Evolutionary conservation across 2,888 invertebrate species (phyloP), one percentile per base, ranked within the genome.

Genomic region (Eupithecia exiguata): DNA sequence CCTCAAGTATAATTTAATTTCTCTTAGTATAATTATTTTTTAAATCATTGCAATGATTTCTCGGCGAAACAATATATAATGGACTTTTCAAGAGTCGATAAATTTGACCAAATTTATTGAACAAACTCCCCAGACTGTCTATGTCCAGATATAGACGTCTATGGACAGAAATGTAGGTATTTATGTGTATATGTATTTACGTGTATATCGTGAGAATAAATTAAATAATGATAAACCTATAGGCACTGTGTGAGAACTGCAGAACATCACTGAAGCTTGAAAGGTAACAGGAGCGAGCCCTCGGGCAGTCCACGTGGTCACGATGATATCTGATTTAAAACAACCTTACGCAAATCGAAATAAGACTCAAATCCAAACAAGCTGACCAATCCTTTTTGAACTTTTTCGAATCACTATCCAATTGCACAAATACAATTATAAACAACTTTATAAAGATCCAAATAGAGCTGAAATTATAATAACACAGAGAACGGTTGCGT

Each of bases 251-350:
- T 77, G 77, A 77, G 76, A 79, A 77, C 69, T 63, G 71, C 65
- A 80, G 82, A 80, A 80, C 82, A 81, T 84, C 86, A 86, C 82
- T 75, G 83, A 85, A 82, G 83, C 81, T 84, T 86, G 88, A 88
- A 88, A 89, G 84, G 88, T 87, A 89, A 92, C 93, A 83, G 94
- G 84, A 93, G 93, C 93, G 92, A 58, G 85, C 90, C 93, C 89
- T 78, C 79, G 81, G 91, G 93, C 92, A 82, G 83, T 83, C 83
- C 86, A 86, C 87, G 88, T 89, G 88, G 88, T 92, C 93, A 93
- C 93, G 92, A 93, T 89, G 40, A 21, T 66, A 18, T 21, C 21
- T 40, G n/a, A 40, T 14, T 10, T 65, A 36, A 10, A n/a, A n/a
- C 36, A 43, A 65, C 63, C 66, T 21, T 66, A 25, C 6, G n/a